Percentiles rank a stretch among this genome's conserved stretches.
Evolutionary conservation across 2,888 invertebrate species (phyloP).

Genomic region (Dendrolimus houi): DNA sequence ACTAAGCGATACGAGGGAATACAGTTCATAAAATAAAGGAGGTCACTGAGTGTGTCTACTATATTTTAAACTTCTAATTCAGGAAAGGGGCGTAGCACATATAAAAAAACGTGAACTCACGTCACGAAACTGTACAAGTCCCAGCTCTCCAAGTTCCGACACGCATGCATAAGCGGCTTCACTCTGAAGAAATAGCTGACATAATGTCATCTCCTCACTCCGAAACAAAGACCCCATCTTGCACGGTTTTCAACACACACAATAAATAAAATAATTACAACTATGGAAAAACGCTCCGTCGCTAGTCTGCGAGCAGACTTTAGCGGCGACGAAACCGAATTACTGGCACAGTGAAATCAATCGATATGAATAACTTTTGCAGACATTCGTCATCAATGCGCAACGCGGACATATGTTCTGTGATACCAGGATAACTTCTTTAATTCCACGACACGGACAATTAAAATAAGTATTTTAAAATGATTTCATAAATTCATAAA

Average conservation of each 20-base stretch:
- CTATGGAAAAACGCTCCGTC: conserved; percentile 44
- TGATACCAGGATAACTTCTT: conserved; percentile 19
- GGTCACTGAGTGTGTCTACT: conserved; percentile 35
- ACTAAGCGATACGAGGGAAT: conserved; percentile 20
- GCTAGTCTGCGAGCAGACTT: conserved; percentile 64
- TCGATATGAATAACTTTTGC: conserved; percentile 38
- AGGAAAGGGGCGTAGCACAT: conserved; percentile 17
- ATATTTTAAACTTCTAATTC: background rate
- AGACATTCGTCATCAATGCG: conserved; percentile 38
- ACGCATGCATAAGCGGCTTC: conserved; percentile 99
- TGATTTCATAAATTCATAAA: too few relatives aligned
- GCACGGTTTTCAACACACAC: conserved; percentile 41
- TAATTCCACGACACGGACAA: too few relatives aligned
- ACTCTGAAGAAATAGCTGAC: conserved; percentile 98
- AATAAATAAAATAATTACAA: conserved; percentile 33
- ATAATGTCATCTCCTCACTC: conserved; percentile 98
- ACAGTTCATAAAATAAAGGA: conserved; percentile 26
- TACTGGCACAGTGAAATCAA: conserved; percentile 42
- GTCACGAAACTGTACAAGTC: conserved; percentile 97
- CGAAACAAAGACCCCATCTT: conserved; percentile 94
- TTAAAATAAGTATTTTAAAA: too few relatives aligned
- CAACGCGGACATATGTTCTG: conserved; percentile 31
- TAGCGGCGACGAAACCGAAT: conserved; percentile 61
- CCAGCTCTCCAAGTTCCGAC: conserved; percentile 97
- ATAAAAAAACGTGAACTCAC: conserved; percentile 72